Base-by-base conservation (phyloP, 2,888 invertebrate genomes). In the Pollenia griseotomentosa region DNA sequence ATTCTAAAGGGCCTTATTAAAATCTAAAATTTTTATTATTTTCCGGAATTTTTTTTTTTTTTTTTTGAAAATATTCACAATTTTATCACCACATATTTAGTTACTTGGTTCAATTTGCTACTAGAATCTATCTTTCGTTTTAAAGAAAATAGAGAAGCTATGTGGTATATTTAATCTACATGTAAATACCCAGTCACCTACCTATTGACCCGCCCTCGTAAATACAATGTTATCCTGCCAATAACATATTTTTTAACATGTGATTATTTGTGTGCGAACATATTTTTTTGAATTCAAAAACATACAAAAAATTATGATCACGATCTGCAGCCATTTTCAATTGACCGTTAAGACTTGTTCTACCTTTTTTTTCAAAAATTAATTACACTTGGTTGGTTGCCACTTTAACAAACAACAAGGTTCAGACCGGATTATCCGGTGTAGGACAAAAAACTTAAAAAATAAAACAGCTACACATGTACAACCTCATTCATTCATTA, bases 341-440 rank as follows among this genome's bases (percentile, higher is more conserved):
- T 92, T 92, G 92, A 92, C 92, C 92, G 90, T 91, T 90, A 88
- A 90, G 89, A 90, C 86, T 88, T 75, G 53, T 77, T 71, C 75
- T 65, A 44, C 23, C 57, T 44, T 53, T 81, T 59, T 63, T 61
- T 44, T 44, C n/a, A 19, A 44, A 63, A 80, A 63, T 55, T 65
- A 46, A 55, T 66, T 75, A 42, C 8, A 66, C 51, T 78, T 81
- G 66, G 79, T 71, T 75, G 61, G 83, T 68, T 86, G 85, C 75
- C 88, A 88, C 88, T 89, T 88, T 89, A 90, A 68, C 12, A 65
- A 90, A 91, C 90, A 91, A 91, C 92, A 91, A 89, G 92, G 92
- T 90, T 92, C 89, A 92, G 90, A 91, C 87, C 53, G 90, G 92
- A 91, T 92, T 90, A 92, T 91, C 92, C 88, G 63, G 63, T 91